A percentile compares a stretch with the other conserved stretches of the same genome.
phyloP scores from a whole-genome alignment of 2,888 invertebrate genomes.

The Philopedon plagiatum region DNA sequence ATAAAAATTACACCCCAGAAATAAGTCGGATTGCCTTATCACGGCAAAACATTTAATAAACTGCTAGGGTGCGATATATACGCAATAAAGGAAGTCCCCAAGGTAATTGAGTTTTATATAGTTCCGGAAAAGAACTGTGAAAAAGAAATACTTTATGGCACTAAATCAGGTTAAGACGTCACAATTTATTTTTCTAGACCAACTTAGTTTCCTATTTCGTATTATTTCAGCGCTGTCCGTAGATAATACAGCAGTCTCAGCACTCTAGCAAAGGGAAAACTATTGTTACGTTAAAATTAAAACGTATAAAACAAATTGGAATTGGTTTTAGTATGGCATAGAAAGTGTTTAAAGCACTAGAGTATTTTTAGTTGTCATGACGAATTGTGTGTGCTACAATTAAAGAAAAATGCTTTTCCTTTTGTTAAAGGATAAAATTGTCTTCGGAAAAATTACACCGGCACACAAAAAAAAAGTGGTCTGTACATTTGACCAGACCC shows the following conservation, averaged over 20 bases:
- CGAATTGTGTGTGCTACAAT: too few species aligned
- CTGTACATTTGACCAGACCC: too few species aligned
- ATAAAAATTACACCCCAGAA: constrained; percentile 52
- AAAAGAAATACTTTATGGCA: constrained; percentile 37
- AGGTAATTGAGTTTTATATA: constrained; percentile 53
- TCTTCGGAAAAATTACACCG: too few species aligned
- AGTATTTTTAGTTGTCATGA: too few species aligned
- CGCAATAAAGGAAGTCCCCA: constrained; percentile 51
- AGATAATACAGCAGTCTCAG: too few species aligned
- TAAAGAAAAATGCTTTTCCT: too few species aligned
- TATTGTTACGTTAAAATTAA: background rate
- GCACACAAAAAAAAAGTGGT: too few species aligned
- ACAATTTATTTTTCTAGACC: constrained; percentile 32
- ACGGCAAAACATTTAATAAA: constrained; percentile 51
- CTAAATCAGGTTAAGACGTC: constrained; percentile 46
- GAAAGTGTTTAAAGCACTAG: too few species aligned
- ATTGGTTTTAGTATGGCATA: too few species aligned
- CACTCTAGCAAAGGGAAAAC: background rate
- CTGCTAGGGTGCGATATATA: constrained; percentile 49
- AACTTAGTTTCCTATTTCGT: background rate
- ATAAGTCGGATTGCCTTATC: constrained; percentile 53
- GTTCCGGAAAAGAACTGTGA: constrained; percentile 48
- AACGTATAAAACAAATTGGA: too few species aligned
- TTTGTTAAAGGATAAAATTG: too few species aligned
- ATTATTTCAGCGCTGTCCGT: background rate